Evolutionary conservation across 2,888 invertebrate genomes (phyloP).

Genomic region (Escarpia spicata): DNA sequence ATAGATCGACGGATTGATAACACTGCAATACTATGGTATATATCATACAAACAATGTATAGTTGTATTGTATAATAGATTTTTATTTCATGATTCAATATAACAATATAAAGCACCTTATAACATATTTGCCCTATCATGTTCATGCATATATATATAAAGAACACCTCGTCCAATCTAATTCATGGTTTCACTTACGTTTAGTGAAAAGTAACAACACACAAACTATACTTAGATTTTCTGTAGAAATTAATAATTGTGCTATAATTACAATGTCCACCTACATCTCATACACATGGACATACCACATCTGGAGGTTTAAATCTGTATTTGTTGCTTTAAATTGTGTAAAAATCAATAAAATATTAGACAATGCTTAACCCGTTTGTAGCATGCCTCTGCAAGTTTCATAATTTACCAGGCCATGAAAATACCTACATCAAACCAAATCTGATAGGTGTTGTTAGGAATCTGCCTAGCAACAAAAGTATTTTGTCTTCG

Average conservation of each 20-base stretch:
- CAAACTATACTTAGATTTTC: background rate
- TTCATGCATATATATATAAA: conserved; percentile 1
- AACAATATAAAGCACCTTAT: conserved; percentile 16
- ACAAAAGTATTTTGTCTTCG: no score
- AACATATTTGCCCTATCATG: conserved; percentile 6
- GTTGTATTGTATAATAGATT: background rate
- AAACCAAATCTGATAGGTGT: no score
- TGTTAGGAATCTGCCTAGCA: no score
- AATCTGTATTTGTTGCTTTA: no score
- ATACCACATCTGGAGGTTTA: no score
- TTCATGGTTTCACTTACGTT: background rate
- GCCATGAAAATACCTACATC: no score
- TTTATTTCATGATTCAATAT: conserved; percentile 16
- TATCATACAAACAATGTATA: background rate
- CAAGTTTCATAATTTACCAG: no score
- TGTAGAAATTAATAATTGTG: background rate
- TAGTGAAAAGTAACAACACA: conserved; percentile 4
- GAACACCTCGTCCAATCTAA: conserved; percentile 16
- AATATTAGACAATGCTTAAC: no score
- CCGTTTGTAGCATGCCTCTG: no score
- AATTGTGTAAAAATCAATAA: no score
- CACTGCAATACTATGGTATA: background rate
- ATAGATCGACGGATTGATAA: background rate
- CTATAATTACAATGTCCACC: background rate
- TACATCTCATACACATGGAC: background rate